Base-by-base conservation (phyloP, 2,888 invertebrate species). In the Blomia tropicalis region DNA sequence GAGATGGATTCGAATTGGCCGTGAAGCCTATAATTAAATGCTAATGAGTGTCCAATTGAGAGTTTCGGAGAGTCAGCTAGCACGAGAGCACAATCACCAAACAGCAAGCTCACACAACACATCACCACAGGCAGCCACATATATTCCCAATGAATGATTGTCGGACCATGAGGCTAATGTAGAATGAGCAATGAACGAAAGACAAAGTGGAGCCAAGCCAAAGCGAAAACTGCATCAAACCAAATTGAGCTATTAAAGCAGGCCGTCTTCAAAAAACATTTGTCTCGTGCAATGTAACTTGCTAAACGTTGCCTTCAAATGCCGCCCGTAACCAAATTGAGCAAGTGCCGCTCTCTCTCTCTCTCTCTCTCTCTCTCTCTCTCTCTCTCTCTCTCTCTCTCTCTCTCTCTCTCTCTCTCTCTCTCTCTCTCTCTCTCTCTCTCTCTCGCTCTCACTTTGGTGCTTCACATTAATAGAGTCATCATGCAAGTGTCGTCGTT, bases 1-100 rank as follows among this genome's bases (percentile, higher is more conserved):
- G 51, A 47, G 51, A 7, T 25, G 41, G 41, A 41, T 14, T n/a
- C 41, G 14, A 41, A 25, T 47, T 47, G 7, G 51, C 51, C 7
- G 51, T 36, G 36, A 22, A 63, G 41, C 60, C 63, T 63, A 59
- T 63, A 63, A 63, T 63, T 63, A 63, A 59, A 63, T 63, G 63
- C 41, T 59, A 63, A 63, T 63, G 47, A 63, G 63, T 47, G 51
- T 22, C 51, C 7, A 22, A 47, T 47, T 14, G 51, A 47, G 41
- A 17, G 14, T 41, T 14, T 41, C 41, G n/a, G n/a, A n/a, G n/a
- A n/a, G n/a, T n/a, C n/a, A n/a, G n/a, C n/a, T n/a, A n/a, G n/a
- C n/a, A n/a, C n/a, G n/a, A n/a, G n/a, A n/a, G 7, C 7, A 36
- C 36, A 36, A 7, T 36, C 36, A 17, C 36, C 17, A 36, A 7